Percentiles rank a stretch among this genome's conserved stretches.
These are phyloP conservation scores for Smittia aterrima DNA, from an alignment of 2,888 invertebrate species.

Conservation along the genomic window DNA sequence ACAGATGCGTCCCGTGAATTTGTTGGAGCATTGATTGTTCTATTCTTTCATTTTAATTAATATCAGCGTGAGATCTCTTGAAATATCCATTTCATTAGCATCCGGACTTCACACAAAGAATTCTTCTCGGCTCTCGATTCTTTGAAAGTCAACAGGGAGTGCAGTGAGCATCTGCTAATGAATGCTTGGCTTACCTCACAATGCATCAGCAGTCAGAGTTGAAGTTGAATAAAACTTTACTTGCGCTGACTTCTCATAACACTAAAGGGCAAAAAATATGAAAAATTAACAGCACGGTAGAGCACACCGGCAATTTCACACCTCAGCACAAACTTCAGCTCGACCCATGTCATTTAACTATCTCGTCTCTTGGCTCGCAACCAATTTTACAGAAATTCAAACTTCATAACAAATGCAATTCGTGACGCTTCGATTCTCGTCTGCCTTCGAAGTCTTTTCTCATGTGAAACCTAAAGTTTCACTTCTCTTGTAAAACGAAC, in stretches of 20 bases:
- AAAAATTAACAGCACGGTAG: slow-evolving; percentile 33
- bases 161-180: slow-evolving; percentile 37
- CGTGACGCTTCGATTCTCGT: slow-evolving; percentile 40
- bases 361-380: slow-evolving; percentile 18
- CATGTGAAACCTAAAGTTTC: slow-evolving; percentile 2
- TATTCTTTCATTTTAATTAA: slow-evolving; percentile 38
- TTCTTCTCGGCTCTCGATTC: not conserved
- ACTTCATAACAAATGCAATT: slow-evolving; percentile 42
- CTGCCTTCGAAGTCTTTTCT: not conserved
- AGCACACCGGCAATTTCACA: slow-evolving; percentile 41
- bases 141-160: not conserved
- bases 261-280: slow-evolving; percentile 1
- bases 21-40: not conserved
- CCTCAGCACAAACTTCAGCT: slow-evolving; percentile 28
- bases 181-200: not conserved
- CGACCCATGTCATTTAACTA: slow-evolving; percentile 37
- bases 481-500: not conserved
- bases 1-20: not conserved
- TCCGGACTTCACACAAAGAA: slow-evolving; percentile 41
- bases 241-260: not conserved
- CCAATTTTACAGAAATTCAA: slow-evolving; percentile 35
- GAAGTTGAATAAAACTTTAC: not conserved
- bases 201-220: slow-evolving; percentile 7
- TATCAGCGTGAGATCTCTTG: slow-evolving; percentile 39
- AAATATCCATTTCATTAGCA: slow-evolving; percentile 39